Conservation (phyloP, 1,140 invertebrate genomes). For the Adoxophyes honmai region DNA sequence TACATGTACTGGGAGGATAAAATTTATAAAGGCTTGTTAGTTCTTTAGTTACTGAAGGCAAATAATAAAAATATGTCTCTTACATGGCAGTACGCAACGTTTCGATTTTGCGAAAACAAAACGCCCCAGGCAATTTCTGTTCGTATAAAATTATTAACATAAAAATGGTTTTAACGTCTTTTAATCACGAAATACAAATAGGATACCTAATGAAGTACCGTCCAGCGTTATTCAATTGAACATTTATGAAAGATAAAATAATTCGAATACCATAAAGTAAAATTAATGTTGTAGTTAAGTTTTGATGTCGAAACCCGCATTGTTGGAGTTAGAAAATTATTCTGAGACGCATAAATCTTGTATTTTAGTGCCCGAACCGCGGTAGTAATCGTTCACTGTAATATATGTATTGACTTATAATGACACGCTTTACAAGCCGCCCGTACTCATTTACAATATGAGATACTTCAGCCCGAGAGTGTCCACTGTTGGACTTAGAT, state of each 20-base stretch:
- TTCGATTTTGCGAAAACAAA: background rate
- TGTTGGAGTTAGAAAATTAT: constrained; percentile 14
- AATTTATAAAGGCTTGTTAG: too few relatives aligned
- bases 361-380: background rate
- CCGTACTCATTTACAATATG: too few relatives aligned
- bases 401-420: constrained; percentile 4
- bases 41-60: too few relatives aligned
- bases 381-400: background rate
- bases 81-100: too few relatives aligned
- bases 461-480: too few relatives aligned
- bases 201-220: constrained; percentile 1
- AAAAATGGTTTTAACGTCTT: background rate
- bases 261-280: constrained; percentile 47
- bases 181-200: background rate
- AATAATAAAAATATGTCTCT: too few relatives aligned
- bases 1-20: background rate
- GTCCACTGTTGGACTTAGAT: too few relatives aligned
- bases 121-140: background rate
- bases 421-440: background rate
- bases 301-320: constrained; percentile 54
- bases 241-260: constrained; percentile 44
- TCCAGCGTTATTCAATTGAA: constrained; percentile 21
- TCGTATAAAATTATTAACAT: background rate
- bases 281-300: constrained; percentile 38
- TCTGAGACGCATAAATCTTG: background rate